Conservation (phyloP, 2,797 vertebrate genomes). For the Anniella stebbinsi region DNA sequence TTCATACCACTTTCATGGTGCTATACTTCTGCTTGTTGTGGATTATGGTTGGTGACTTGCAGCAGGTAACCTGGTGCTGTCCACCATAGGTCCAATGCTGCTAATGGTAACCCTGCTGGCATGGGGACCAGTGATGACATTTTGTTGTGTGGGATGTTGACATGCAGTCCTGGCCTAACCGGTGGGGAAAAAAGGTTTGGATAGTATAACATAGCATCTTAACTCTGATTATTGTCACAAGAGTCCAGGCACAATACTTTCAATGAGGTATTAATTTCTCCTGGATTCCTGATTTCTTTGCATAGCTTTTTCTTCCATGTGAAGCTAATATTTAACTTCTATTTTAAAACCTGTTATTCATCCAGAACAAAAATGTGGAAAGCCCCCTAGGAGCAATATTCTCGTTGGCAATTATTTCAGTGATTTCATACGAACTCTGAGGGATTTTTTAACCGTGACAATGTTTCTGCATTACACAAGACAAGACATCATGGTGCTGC, state of each 20-base stretch:
- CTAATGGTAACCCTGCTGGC: background rate
- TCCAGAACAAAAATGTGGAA: conserved; percentile 33
- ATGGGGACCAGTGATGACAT: background rate
- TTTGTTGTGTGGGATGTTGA: background rate
- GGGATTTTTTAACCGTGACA: conserved; percentile 13
- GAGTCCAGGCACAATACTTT: conserved; percentile 44
- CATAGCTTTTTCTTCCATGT: conserved; percentile 32
- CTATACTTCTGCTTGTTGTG: no score
- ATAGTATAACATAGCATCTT: background rate
- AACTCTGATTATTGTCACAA: conserved; percentile 47
- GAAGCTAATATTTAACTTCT: conserved; percentile 32
- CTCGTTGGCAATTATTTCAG: conserved; percentile 46
- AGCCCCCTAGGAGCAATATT: conserved; percentile 7
- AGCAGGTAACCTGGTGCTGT: background rate
- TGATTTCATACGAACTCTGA: conserved; percentile 39
- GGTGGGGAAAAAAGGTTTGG: background rate
- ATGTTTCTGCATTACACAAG: conserved; percentile 35
- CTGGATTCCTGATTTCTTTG: conserved; percentile 43
- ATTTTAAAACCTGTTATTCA: conserved; percentile 39
- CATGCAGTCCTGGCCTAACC: no score
- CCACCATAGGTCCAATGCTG: background rate
- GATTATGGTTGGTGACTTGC: background rate
- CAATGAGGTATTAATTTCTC: conserved; percentile 36
- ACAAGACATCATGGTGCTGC: background rate
- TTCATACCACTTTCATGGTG: no score